A percentile compares a stretch with the other conserved stretches of the same genome.
phyloP scores from a whole-genome alignment of 1,140 invertebrate genomes.

The Neodiprion pinetum region DNA sequence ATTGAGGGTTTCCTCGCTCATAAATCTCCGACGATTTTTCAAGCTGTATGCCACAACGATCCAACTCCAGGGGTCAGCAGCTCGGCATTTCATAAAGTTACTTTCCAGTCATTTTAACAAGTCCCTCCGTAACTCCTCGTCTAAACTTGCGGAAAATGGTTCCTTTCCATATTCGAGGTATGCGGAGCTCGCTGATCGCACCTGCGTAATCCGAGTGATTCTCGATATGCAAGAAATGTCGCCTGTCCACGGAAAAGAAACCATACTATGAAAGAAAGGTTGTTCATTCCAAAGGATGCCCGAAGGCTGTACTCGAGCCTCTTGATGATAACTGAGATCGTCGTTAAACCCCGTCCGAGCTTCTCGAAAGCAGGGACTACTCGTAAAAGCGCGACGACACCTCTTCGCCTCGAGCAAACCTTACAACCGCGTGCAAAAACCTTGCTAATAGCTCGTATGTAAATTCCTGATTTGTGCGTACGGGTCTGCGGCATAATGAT shows the following conservation, averaged over 20 bases:
- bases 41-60: not conserved
- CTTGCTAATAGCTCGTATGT: not conserved
- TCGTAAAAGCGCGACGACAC: slow-evolving; percentile 4
- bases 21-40: slow-evolving; percentile 3
- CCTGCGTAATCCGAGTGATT: no score
- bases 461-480: not conserved
- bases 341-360: not conserved
- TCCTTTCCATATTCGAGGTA: no score
- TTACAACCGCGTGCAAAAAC: not conserved
- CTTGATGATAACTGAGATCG: slow-evolving; percentile 7
- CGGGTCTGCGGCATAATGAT: no score
- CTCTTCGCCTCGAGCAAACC: not conserved
- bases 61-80: no score
- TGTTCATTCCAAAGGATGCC: not conserved
- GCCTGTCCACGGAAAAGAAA: not conserved
- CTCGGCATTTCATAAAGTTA: no score
- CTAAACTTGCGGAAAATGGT: no score
- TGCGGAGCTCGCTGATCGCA: no score
- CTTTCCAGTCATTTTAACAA: no score
- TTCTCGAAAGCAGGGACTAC: not conserved
- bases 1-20: not conserved
- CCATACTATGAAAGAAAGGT: not conserved
- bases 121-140: no score
- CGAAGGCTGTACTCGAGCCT: not conserved
- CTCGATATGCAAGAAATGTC: not conserved